These are phyloP conservation scores for Ganaspis brasiliensis DNA, from an alignment of 2,888 invertebrate species.

Conservation along the genomic window DNA sequence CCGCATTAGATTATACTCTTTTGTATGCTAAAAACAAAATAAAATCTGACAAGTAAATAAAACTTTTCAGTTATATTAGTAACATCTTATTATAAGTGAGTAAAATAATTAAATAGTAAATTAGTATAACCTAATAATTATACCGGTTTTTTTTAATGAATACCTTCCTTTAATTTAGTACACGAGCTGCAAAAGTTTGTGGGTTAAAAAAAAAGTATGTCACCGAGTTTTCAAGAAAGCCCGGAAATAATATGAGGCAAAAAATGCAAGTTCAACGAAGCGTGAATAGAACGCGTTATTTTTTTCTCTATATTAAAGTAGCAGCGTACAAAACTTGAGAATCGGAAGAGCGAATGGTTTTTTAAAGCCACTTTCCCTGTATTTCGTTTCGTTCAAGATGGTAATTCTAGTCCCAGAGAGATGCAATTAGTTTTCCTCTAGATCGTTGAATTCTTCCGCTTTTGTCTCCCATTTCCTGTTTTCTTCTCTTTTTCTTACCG, in stretches of 20 bases:
- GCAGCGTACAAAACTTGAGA: neutral
- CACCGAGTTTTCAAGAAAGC: conserved; percentile 7
- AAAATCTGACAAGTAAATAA: no score
- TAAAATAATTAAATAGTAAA: no score
- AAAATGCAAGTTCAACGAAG: conserved; percentile 20
- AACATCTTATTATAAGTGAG: no score
- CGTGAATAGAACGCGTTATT: conserved; percentile 2
- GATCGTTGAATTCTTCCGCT: conserved; percentile 2
- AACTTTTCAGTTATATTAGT: no score
- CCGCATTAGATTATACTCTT: no score
- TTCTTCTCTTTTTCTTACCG: neutral
- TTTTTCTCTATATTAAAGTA: conserved; percentile 8
- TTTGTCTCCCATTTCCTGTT: neutral
- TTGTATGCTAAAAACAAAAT: no score
- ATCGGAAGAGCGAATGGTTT: conserved; percentile 26
- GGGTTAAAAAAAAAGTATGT: neutral
- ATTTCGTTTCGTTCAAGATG: conserved; percentile 33
- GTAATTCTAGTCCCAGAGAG: conserved; percentile 7
- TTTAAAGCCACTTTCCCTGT: conserved; percentile 21
- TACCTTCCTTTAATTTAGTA: neutral
- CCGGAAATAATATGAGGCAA: neutral
- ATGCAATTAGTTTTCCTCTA: conserved; percentile 37
- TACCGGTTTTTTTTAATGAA: neutral
- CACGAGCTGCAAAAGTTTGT: neutral
- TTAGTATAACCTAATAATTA: no score